Conservation (phyloP, 1,140 invertebrate species). For the Apis cerana region DNA sequence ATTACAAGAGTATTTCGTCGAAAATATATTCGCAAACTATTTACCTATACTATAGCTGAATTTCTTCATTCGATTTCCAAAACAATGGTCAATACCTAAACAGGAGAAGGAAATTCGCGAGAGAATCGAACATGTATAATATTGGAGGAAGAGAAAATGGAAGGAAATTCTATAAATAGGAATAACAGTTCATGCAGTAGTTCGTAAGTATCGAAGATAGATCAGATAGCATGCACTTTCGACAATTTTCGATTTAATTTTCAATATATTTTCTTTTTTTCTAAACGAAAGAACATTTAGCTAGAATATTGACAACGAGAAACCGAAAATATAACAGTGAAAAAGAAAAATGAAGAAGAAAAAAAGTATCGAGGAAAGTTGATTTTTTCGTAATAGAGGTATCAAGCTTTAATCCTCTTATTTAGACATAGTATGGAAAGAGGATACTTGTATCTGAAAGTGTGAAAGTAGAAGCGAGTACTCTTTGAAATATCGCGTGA, state of each 20-base stretch:
- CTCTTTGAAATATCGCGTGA: neutral
- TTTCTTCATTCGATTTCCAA: neutral
- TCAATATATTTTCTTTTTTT: no score
- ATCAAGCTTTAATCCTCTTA: neutral
- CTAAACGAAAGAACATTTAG: no score
- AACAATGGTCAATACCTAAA: neutral
- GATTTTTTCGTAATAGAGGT: no score
- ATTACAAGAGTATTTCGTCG: neutral
- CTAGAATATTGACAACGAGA: neutral
- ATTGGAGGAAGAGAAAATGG: neutral
- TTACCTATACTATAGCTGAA: neutral
- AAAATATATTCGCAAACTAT: neutral
- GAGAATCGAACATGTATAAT: neutral
- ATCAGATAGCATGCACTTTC: neutral
- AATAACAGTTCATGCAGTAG: constrained; percentile 6
- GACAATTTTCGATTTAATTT: neutral
- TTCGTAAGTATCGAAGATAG: neutral
- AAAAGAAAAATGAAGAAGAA: neutral
- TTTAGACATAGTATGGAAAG: no score
- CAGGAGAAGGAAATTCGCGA: neutral
- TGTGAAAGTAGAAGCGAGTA: neutral
- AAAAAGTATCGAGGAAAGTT: no score
- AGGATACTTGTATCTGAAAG: no score
- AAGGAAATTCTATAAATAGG: neutral
- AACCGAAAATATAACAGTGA: neutral